Evolutionary conservation across 2,113 vertebrate species (phyloP), one percentile per base, ranked within the genome.

Genomic region (Nicator chloris): DNA sequence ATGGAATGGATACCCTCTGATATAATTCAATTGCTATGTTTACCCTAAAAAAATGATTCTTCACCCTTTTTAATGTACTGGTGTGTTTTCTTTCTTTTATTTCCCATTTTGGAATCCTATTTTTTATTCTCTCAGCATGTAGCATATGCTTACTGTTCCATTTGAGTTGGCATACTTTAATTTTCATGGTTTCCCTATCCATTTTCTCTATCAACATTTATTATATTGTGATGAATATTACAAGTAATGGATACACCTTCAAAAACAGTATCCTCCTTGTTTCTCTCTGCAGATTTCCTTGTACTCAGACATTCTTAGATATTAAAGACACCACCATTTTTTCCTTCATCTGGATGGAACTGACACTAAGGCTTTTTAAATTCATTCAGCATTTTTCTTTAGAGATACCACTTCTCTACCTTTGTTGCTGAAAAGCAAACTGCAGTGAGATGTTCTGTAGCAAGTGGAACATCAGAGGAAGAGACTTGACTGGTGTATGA

Each of bases 11-110:
- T 84, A 65, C 5, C 18, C 40, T 88, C 66, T 91, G 54, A 88
- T 95, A 33, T 44, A 95, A 95, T 96, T 95, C 72, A 82, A 15
- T 66, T 77, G 30, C 64, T 87, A 11, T 84, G 28, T 91, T 93
- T 56, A 82, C 23, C 33, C 39, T 54, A 51, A 71, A 73, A 86
- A 63, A 31, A 1, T 0, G 8, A 79, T 1, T 13, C 37, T 91
- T 84, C 57, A 86, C 56, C 16, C 21, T 94, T 96, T 95, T 91
- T 68, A 84, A 77, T 77, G 72, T 40, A 73, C 33, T 63, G 20
- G 16, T 61, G 21, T 72, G 7, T 50, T 91, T 82, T 65, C 13
- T 81, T 57, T 60, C 37, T 54, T 91, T 83, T 37, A 27, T 80
- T 77, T 83, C 24, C 10, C 13, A 7, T 30, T 88, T 83, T 68